Evolutionary conservation across 2,888 invertebrate genomes (phyloP), one percentile per base, ranked within the genome.

Genomic region (Cantharis flavilabris): DNA sequence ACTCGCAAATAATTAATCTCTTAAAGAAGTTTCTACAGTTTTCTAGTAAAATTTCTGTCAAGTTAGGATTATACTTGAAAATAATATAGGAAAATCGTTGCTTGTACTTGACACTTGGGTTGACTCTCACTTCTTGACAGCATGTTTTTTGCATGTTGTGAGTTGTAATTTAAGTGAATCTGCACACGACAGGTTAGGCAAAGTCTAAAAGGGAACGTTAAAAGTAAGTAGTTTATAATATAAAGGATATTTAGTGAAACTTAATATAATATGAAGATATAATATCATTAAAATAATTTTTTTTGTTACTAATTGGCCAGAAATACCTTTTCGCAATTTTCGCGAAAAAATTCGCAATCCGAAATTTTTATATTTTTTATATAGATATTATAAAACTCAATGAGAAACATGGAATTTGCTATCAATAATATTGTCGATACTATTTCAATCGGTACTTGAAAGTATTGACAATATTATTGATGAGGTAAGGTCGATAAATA

Each of bases 81-180:
- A 49, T 49, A 49, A 49, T 49, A 49, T 49, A 9, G 49, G 49
- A 64, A 28, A 67, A 69, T 28, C 16, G 16, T 64, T 67, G 20
- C 23, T 69, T 73, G 69, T 73, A 71, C 67, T n/a, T 75, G 75
- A 71, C 75, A 75, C 67, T n/a, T 71, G 62, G 71, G 70, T 75
- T 75, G 65, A 75, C 75, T 71, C 49, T 62, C 67, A 71, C 67
- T 33, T 64, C 14, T 75, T 63, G 64, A 75, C 75, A 75, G 67
- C 62, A 81, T 79, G 81, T 81, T 83, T 83, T 64, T 81, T 80
- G 82, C 81, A 78, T 81, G 80, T 76, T 80, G 80, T 81, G 79
- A 75, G 78, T 80, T 72, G 76, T 83, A 82, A 83, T 82, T 81
- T 81, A 80, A 78, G 72, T 77, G 77, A 64, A 64, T 70, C 82